Evolutionary conservation across 2,888 invertebrate genomes (phyloP).

Genomic region (Tribolium freemani): DNA sequence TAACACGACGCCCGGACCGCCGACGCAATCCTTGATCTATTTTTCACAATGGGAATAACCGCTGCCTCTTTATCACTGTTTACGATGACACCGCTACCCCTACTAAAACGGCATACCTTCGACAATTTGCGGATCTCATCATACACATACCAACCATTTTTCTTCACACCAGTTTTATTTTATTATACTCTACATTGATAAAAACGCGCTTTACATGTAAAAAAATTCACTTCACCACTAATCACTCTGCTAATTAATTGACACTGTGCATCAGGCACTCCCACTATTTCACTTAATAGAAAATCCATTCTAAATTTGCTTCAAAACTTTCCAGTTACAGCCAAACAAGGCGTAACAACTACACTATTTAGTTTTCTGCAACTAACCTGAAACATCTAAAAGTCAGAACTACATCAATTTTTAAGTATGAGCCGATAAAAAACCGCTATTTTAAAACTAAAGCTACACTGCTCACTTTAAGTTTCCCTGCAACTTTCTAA

Average conservation of each 20-base stretch:
- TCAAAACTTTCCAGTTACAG: background rate
- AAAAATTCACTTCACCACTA: too few species aligned
- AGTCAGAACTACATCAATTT: background rate
- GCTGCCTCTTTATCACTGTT: conserved; percentile 31
- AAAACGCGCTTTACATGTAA: too few species aligned
- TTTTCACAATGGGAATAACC: conserved; percentile 37
- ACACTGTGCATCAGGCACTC: background rate
- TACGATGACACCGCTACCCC: conserved; percentile 19
- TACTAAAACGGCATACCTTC: conserved; percentile 20
- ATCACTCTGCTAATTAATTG: background rate
- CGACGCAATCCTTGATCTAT: conserved; percentile 22
- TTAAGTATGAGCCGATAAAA: background rate
- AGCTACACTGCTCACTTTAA: too few species aligned
- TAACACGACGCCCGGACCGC: conserved; percentile 37
- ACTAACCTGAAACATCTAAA: background rate
- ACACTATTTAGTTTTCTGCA: background rate
- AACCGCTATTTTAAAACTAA: background rate
- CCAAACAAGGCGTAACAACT: too few species aligned
- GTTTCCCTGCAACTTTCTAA: too few species aligned
- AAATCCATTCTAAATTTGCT: background rate
- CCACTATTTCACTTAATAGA: background rate
- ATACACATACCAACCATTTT: conserved; percentile 28
- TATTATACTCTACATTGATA: too few species aligned
- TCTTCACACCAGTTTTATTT: background rate
- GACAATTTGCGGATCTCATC: conserved; percentile 35